phyloP scores from a whole-genome alignment of 1,140 invertebrate genomes.

The Meloidogyne hapla region DNA sequence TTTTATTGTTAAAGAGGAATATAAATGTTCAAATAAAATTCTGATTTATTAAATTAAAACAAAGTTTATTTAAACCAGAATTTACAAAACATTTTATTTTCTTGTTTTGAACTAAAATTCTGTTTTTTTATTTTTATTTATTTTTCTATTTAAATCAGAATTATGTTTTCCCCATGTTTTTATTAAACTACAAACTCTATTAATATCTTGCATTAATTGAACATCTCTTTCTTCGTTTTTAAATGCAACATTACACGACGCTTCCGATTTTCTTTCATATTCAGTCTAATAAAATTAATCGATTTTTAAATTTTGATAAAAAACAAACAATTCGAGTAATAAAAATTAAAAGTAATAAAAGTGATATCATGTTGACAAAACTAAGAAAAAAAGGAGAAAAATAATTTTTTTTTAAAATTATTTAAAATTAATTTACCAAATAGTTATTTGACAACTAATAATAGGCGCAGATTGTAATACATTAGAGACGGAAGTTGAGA shows the following conservation, averaged over 20 bases:
- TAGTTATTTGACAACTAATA: slow-evolving; percentile 60
- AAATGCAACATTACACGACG: slow-evolving; percentile 60
- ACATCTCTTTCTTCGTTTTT: slow-evolving; percentile 85
- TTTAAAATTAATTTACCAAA: slow-evolving; percentile 20
- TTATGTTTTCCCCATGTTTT: no score
- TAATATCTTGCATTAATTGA: slow-evolving; percentile 82
- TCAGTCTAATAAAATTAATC: slow-evolving; percentile 56
- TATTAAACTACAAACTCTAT: slow-evolving; percentile 64
- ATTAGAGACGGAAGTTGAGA: slow-evolving; percentile 52
- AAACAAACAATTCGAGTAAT: slow-evolving; percentile 63
- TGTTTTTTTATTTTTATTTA: no score
- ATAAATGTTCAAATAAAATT: no score
- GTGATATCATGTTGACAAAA: slow-evolving; percentile 53
- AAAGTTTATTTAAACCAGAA: no score
- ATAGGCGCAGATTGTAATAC: slow-evolving; percentile 30
- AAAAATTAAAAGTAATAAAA: slow-evolving; percentile 58
- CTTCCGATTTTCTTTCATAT: slow-evolving; percentile 61
- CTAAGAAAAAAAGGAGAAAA: slow-evolving; percentile 32
- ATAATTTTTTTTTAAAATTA: background rate
- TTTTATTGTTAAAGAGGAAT: no score
- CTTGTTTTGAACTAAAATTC: no score
- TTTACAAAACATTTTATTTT: no score
- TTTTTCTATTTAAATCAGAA: no score
- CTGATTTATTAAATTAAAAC: no score
- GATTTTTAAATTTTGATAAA: background rate